phyloP scores from a whole-genome alignment of 2,888 invertebrate genomes.

The Heliconius sara region DNA sequence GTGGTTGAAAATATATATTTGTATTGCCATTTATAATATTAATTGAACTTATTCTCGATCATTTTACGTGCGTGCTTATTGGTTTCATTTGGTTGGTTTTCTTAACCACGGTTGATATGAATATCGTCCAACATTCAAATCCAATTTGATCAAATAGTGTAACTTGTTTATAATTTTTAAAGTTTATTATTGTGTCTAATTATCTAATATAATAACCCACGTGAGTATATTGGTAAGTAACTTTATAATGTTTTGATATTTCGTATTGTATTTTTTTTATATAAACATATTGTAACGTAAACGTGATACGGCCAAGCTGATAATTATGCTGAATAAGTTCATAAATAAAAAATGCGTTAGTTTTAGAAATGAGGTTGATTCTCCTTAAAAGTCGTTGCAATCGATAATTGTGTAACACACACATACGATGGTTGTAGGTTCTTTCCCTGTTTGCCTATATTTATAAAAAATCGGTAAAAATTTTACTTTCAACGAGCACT shows the following conservation, averaged over 20 bases:
- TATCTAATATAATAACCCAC: conserved; percentile 21
- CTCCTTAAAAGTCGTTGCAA: too few species aligned
- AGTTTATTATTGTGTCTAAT: background rate
- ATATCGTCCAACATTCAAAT: background rate
- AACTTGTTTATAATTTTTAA: conserved; percentile 2
- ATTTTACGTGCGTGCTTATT: background rate
- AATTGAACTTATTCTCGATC: background rate
- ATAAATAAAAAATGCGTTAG: background rate
- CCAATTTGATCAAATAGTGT: background rate
- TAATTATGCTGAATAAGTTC: background rate
- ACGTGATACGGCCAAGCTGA: background rate
- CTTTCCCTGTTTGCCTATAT: background rate
- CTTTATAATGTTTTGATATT: background rate
- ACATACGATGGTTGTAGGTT: background rate
- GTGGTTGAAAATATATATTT: background rate
- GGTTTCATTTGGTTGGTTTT: background rate
- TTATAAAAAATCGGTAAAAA: background rate
- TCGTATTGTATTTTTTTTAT: background rate
- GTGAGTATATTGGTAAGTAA: conserved; percentile 20
- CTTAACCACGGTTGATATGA: conserved; percentile 4
- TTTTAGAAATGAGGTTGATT: background rate
- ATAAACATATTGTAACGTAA: conserved; percentile 9
- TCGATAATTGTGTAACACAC: too few species aligned
- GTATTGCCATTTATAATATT: background rate
- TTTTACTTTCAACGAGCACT: background rate